Base-by-base conservation (phyloP, 2,888 invertebrate species). In the Nipponacmea schrenckii region DNA sequence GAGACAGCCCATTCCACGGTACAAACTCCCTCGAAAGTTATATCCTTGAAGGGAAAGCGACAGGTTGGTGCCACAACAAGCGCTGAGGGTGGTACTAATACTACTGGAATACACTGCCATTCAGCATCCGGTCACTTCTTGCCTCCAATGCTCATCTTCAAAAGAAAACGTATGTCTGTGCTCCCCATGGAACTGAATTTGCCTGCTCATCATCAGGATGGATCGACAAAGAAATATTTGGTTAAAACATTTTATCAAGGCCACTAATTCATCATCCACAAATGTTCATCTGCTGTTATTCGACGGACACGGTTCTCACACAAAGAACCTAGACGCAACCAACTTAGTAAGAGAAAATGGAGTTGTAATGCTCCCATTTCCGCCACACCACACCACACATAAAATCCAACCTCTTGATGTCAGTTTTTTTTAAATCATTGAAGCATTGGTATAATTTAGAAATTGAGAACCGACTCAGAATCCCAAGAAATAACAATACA, bases 1-100 rank as follows among this genome's bases (percentile, higher is more conserved):
- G 76, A 76, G 65, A 79, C 79, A 26, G 74, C 73, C 1, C 24
- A 66, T 27, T 74, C 75, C 7, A 80, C 78, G 1, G 78, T 80
- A 0, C 75, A 74, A 44, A 75, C 75, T 50, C 76, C 73, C 20
- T 14, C n/a, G 0, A 71, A 70, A 39, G 63, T 73, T 24, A 68
- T 74, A 20, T 69, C 70, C 14, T 15, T 62, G 12, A 77, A 67
- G 17, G 69, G 72, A 26, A 46, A 63, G 20, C 76, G 72, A 48
- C 79, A 77, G 64, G 68, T 72, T 20, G 77, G 77, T 17, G 17
- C 65, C 3, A 20, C 77, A 7, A 79, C 76, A 26, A 72, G 72
- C 27, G 63, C 67, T 62, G 75, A 77, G 27, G 50, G 74, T 62
- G 73, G 77, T 15, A 15, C 27, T 46, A 66, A 69, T 31, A 63